A percentile compares a stretch with the other conserved stretches of the same genome.
These are phyloP conservation scores for Synanthedon myopaeformis DNA, from an alignment of 2,888 invertebrate species.

Conservation along the genomic window DNA sequence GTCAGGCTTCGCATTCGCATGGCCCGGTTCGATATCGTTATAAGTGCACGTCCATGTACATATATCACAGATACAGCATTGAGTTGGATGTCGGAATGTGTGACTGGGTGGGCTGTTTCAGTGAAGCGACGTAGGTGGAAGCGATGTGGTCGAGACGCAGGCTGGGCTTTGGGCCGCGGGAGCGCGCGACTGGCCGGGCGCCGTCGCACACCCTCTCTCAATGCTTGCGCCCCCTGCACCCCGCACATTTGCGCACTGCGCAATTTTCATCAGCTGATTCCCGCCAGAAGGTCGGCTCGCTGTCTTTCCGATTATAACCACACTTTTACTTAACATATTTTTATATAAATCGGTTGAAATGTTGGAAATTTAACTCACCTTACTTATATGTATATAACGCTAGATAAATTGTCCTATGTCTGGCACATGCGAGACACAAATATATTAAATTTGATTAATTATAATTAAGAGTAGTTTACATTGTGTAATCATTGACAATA, in stretches of 20 bases:
- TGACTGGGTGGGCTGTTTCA: background rate
- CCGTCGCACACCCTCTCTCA: slow-evolving; percentile 28
- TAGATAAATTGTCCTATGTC: too few species aligned
- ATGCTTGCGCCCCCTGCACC: slow-evolving; percentile 22
- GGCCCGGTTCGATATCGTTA: slow-evolving; percentile 9
- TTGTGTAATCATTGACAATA: background rate
- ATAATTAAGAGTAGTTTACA: background rate
- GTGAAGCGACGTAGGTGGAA: slow-evolving; percentile 5
- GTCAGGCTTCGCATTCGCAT: slow-evolving; percentile 17
- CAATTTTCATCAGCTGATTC: slow-evolving; percentile 68
- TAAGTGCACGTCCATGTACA: slow-evolving; percentile 18
- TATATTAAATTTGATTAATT: background rate
- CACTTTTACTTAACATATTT: slow-evolving; percentile 25
- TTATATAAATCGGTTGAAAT: too few species aligned
- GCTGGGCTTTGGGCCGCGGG: slow-evolving; percentile 16
- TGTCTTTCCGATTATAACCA: slow-evolving; percentile 21
- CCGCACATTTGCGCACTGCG: slow-evolving; percentile 66
- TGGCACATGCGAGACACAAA: too few species aligned
- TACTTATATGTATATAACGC: too few species aligned
- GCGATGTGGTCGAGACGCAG: slow-evolving; percentile 10
- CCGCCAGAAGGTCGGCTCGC: slow-evolving; percentile 56
- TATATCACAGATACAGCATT: slow-evolving; percentile 40
- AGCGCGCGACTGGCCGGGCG: slow-evolving; percentile 41
- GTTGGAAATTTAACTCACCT: too few species aligned
- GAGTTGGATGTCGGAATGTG: slow-evolving; percentile 1